A percentile compares a stretch with the other conserved stretches of the same genome.
Evolutionary conservation across 2,797 vertebrate genomes (phyloP).

Genomic region (Tadarida brasiliensis): DNA sequence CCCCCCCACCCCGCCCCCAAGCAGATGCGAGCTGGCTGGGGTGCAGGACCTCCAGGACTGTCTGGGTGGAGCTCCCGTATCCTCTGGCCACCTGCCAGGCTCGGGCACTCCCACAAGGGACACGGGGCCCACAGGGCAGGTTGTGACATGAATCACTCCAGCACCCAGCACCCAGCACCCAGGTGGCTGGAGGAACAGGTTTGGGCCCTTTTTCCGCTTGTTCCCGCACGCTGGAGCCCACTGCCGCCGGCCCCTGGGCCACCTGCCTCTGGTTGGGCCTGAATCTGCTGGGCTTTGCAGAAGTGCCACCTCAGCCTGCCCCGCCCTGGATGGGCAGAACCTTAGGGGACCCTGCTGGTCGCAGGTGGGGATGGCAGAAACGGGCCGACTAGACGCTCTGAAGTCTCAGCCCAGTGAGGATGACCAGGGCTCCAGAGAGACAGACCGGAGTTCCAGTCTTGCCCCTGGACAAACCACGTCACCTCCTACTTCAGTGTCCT

Average conservation of each 20-base stretch:
- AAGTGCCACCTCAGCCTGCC: neutral
- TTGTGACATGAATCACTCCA: neutral
- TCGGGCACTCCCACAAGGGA: neutral
- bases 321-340: neutral
- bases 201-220: neutral
- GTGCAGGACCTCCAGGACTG: neutral
- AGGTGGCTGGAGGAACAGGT: neutral
- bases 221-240: neutral
- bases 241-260: neutral
- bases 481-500: neutral
- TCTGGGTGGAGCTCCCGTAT: neutral
- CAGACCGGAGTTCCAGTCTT: neutral
- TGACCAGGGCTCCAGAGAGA: neutral
- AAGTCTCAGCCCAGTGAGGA: neutral
- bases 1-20: too few species aligned
- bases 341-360: neutral
- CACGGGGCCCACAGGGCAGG: rapidly evolving
- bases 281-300: neutral
- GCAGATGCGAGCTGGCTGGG: neutral
- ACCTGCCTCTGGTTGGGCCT: neutral
- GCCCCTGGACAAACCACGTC: neutral
- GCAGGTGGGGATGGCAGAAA: too few species aligned
- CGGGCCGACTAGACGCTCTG: rapidly evolving
- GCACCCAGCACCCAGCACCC: neutral
- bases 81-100: neutral